Base-by-base conservation (phyloP, 37 sponge, comb jelly and placozoan species). In the Hexactinellida sp. region DNA sequence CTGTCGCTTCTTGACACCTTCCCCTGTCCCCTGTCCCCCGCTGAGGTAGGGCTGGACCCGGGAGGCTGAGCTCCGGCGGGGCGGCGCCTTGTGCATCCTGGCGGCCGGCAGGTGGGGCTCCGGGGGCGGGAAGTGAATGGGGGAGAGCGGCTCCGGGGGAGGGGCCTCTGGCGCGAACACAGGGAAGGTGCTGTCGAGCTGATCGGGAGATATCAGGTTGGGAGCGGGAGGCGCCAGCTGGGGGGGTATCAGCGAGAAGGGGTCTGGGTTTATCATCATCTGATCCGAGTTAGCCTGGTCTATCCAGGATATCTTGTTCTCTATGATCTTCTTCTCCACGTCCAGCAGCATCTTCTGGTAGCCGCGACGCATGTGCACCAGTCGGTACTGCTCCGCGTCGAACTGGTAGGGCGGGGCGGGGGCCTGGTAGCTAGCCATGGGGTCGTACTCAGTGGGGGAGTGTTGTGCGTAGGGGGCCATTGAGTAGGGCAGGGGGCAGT, bases 1-100 rank as follows among this genome's bases (percentile, higher is more conserved):
- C 13, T 63, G 76, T 63, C 76, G 25, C 76, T 63, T 63, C 30
- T 63, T 63, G 32, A 63, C 76, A 63, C 76, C 76, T 23, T 63
- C 76, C 13, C 76, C 76, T 25, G 30, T n/a, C 13, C 76, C 76
- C 76, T 63, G 19, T n/a, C 30, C 13, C 21, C 5, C 34, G 34
- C 76, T 63, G 32, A 28, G 5, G 34, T 63, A 63, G 76, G 76
- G 76, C 34, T 63, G 76, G 3, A 63, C 30, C 5, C 76, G 76
- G 76, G 76, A 63, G 34, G 19, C 13, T 3, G 76, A 63, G 76
- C 13, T 63, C 19, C 76, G 76, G 5, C 76, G 25, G 76, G 13
- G 3, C 5, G 76, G 76, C 32, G 34, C 30, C 34, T 63, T 63
- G 34, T 63, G 76, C 13, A 23, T 63, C 76, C 13, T 63, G 34